Evolutionary conservation across 2,888 invertebrate genomes (phyloP).

Genomic region (Barypeithes pellucidus): DNA sequence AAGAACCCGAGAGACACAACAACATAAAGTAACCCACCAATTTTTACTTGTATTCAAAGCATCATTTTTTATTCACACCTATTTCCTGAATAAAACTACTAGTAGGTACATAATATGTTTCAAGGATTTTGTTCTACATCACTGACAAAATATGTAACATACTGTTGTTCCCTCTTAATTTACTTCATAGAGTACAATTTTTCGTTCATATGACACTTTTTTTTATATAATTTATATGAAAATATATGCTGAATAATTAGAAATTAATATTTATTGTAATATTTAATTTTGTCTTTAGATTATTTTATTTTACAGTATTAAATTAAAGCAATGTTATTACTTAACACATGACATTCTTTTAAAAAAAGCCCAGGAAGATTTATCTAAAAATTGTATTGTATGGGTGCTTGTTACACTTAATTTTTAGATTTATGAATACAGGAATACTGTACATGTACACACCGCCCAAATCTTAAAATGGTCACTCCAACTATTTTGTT

Average conservation of each 20-base stretch:
- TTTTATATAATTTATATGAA: neutral
- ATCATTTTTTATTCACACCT: neutral
- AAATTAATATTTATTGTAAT: neutral
- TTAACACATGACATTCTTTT: too few species aligned
- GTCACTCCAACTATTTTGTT: neutral
- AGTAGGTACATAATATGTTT: neutral
- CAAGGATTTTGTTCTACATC: conserved; percentile 9
- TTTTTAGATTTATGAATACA: too few species aligned
- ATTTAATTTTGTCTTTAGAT: neutral
- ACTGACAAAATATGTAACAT: conserved; percentile 33
- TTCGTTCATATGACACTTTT: neutral
- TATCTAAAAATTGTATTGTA: too few species aligned
- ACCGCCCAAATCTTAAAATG: neutral
- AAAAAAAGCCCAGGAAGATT: too few species aligned
- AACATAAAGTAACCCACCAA: too few species aligned
- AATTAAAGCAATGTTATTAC: too few species aligned
- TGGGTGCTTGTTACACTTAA: too few species aligned
- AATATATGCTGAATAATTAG: neutral
- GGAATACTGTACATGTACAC: too few species aligned
- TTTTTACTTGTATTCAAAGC: neutral
- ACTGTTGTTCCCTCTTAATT: conserved; percentile 19
- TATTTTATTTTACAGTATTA: too few species aligned
- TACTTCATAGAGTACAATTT: neutral
- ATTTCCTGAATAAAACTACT: neutral
- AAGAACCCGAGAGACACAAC: too few species aligned